Percentiles rank a stretch among this genome's conserved stretches.
Conservation (phyloP, 2,797 vertebrate species). For the Neosalanx taihuensis region DNA sequence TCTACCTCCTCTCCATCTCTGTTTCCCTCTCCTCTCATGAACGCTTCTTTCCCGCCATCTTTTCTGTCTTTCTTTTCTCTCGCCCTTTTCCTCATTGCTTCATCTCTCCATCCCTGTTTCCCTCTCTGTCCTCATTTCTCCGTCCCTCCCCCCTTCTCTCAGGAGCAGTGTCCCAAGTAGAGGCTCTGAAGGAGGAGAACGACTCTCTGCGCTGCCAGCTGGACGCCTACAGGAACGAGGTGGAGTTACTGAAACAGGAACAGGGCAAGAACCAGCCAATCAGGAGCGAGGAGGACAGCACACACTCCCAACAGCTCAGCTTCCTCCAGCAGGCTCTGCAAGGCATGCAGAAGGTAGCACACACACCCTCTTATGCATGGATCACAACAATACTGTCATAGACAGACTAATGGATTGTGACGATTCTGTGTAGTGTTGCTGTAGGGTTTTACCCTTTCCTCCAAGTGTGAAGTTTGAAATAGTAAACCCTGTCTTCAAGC, state of each 20-base stretch:
- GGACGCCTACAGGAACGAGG: slow-evolving; percentile 91
- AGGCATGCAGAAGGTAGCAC: slow-evolving; percentile 91
- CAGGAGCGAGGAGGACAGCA: slow-evolving; percentile 82
- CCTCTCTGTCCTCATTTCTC: background rate
- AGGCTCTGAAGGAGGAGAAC: slow-evolving; percentile 92
- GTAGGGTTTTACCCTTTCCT: background rate
- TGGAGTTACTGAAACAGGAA: slow-evolving; percentile 93
- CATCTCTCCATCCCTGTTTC: background rate
- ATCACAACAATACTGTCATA: background rate
- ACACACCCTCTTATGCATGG: background rate
- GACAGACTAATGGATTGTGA: background rate
- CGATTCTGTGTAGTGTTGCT: background rate
- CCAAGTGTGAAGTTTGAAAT: background rate
- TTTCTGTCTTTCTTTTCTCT: slow-evolving; percentile 19
- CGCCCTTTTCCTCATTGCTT: slow-evolving; percentile 6
- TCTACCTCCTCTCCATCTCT: background rate
- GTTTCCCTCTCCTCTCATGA: slow-evolving; percentile 1
- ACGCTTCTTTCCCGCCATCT: no score
- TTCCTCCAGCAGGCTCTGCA: slow-evolving; percentile 93
- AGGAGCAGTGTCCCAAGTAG: slow-evolving; percentile 79
- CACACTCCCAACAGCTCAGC: slow-evolving; percentile 88
- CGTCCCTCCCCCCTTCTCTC: background rate
- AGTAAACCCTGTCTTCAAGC: background rate
- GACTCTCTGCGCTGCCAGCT: slow-evolving; percentile 94
- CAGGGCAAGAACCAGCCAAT: slow-evolving; percentile 81